phyloP scores from a whole-genome alignment of 2,113 vertebrate species.

The Kryptolebias marmoratus region DNA sequence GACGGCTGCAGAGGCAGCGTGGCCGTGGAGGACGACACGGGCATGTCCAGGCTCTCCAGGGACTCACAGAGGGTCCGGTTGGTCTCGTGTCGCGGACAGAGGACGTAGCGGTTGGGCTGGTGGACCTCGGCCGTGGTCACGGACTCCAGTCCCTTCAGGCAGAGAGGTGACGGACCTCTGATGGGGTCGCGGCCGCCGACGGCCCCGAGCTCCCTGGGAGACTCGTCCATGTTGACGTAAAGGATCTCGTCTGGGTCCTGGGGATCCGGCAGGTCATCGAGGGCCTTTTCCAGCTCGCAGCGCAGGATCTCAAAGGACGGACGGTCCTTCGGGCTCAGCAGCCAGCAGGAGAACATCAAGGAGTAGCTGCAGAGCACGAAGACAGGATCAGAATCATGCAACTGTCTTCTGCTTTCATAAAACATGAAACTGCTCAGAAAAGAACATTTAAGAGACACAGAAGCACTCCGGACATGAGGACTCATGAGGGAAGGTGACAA shows the following conservation, averaged over 20 bases:
- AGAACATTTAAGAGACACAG: background rate
- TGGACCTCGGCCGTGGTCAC: slow-evolving; percentile 85
- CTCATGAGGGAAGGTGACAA: background rate
- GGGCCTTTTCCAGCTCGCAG: slow-evolving; percentile 85
- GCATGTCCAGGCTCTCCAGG: slow-evolving; percentile 74
- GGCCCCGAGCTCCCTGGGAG: slow-evolving; percentile 69
- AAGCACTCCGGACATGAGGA: background rate
- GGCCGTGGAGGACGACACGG: slow-evolving; percentile 57
- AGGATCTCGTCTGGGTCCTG: slow-evolving; percentile 90
- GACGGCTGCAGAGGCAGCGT: slow-evolving; percentile 68
- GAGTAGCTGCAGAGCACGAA: slow-evolving; percentile 80
- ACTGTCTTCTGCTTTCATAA: background rate
- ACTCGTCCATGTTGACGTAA: slow-evolving; percentile 93
- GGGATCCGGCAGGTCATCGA: slow-evolving; percentile 85
- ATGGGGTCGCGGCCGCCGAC: slow-evolving; percentile 80
- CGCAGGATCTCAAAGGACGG: slow-evolving; percentile 84
- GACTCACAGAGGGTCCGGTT: slow-evolving; percentile 69
- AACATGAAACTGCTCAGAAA: background rate
- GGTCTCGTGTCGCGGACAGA: slow-evolving; percentile 86
- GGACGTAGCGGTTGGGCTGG: slow-evolving; percentile 85
- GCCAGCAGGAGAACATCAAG: slow-evolving; percentile 91
- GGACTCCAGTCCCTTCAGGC: slow-evolving; percentile 79
- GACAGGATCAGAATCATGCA: no score
- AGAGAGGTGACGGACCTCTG: slow-evolving; percentile 57
- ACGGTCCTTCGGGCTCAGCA: slow-evolving; percentile 88